phyloP scores from a whole-genome alignment of 2,113 vertebrate species.

The Haemorhous mexicanus region DNA sequence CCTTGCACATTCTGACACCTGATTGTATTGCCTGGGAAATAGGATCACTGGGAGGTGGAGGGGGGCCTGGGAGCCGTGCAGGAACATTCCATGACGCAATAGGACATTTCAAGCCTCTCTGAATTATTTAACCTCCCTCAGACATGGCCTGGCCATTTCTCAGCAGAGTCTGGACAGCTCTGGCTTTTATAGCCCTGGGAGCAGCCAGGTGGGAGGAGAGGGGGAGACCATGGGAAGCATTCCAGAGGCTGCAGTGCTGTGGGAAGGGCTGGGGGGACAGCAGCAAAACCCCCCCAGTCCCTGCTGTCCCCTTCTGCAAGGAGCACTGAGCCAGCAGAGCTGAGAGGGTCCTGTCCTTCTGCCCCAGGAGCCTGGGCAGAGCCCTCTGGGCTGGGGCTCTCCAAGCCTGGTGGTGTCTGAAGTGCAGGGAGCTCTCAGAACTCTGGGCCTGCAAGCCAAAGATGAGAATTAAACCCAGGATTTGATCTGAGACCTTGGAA shows the following conservation, averaged over 20 bases:
- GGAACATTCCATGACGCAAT: conserved; percentile 4
- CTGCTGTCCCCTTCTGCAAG: neutral
- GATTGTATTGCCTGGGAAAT: neutral
- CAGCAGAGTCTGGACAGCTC: neutral
- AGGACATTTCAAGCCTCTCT: neutral
- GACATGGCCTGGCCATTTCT: neutral
- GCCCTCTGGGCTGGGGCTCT: neutral
- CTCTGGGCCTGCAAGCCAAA: neutral
- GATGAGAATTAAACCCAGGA: neutral
- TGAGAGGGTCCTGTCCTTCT: neutral
- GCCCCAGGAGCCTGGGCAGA: neutral
- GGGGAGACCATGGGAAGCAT: neutral
- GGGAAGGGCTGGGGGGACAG: neutral
- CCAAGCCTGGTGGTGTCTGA: neutral
- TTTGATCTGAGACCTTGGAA: neutral
- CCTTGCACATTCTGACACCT: neutral
- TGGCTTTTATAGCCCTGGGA: neutral
- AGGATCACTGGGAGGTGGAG: neutral
- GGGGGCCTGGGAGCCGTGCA: neutral
- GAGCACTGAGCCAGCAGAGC: neutral
- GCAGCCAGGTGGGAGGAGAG: neutral
- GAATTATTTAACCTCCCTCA: conserved; percentile 28
- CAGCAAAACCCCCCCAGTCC: neutral
- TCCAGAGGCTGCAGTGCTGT: neutral
- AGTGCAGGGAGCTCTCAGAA: neutral